Conservation (phyloP, 2,113 vertebrate species). For the Pao palembangensis region DNA sequence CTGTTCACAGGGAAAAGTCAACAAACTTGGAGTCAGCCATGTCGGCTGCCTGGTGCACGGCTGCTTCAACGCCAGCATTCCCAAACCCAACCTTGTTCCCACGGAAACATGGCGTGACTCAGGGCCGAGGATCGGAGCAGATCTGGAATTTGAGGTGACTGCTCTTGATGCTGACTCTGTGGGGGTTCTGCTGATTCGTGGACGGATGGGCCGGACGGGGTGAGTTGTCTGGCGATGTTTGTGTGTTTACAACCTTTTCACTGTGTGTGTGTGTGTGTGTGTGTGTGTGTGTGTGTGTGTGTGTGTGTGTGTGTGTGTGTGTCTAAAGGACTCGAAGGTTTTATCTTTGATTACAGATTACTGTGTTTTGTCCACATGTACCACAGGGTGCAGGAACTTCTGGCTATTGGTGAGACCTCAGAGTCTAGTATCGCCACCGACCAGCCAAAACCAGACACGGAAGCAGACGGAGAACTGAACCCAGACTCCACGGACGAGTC, state of each 20-base stretch:
- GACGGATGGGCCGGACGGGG: constrained; percentile 79
- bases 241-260: too few relatives aligned
- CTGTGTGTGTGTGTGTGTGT: too few relatives aligned
- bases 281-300: too few relatives aligned
- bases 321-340: too few relatives aligned
- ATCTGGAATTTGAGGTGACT: constrained; percentile 85
- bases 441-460: constrained; percentile 33
- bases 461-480: constrained; percentile 48
- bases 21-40: constrained; percentile 87
- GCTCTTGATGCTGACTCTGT: constrained; percentile 86
- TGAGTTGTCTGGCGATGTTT: not conserved
- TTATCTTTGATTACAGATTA: not conserved
- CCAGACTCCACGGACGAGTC: constrained; percentile 13
- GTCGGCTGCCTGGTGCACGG: constrained; percentile 93
- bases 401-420: constrained; percentile 48
- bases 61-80: constrained; percentile 94
- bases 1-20: constrained; percentile 82
- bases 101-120: constrained; percentile 80
- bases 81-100: constrained; percentile 81
- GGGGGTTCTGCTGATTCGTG: constrained; percentile 91
- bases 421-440: constrained; percentile 10
- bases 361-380: constrained; percentile 1
- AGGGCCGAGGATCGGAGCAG: constrained; percentile 79
- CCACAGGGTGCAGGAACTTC: constrained; percentile 69
- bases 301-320: too few relatives aligned